Evolutionary conservation across 2,797 vertebrate species (phyloP).

Genomic region (Myotis daubentonii): DNA sequence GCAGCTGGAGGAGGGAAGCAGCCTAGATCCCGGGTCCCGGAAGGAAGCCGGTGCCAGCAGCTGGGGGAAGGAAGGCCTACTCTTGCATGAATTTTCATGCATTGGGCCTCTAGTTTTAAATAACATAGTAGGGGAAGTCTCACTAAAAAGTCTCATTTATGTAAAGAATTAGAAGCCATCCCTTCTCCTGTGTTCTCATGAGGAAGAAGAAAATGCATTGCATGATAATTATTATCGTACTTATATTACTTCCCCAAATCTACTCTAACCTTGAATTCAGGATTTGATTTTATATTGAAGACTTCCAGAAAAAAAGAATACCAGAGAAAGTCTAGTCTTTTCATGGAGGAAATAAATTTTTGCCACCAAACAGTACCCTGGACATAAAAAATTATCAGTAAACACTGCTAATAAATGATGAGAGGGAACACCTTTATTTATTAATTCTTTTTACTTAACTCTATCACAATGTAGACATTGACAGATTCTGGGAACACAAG

Average conservation of each 20-base stretch:
- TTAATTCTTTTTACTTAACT: not conserved
- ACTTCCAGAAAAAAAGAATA: not conserved
- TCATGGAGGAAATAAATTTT: not conserved
- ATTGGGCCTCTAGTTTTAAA: not conserved
- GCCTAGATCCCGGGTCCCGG: no score
- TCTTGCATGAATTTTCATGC: no score
- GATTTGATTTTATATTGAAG: not conserved
- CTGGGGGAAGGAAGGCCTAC: no score
- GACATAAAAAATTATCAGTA: not conserved
- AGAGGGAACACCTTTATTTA: not conserved
- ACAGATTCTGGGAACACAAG: not conserved
- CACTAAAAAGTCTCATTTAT: not conserved
- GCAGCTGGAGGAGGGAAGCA: no score
- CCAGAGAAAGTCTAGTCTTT: not conserved
- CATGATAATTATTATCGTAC: not conserved
- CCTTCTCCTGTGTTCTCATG: not conserved
- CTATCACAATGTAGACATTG: not conserved
- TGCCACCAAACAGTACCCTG: not conserved
- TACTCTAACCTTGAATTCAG: not conserved
- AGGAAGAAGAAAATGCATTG: not conserved
- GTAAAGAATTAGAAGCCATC: not conserved
- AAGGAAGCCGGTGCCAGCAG: no score
- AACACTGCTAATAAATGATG: not conserved
- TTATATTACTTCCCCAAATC: not conserved
- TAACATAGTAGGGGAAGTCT: not conserved